Evolutionary conservation across 2,888 invertebrate species (phyloP), one percentile per base, ranked within the genome.

Genomic region (Pycnomerus fuliginosus): DNA sequence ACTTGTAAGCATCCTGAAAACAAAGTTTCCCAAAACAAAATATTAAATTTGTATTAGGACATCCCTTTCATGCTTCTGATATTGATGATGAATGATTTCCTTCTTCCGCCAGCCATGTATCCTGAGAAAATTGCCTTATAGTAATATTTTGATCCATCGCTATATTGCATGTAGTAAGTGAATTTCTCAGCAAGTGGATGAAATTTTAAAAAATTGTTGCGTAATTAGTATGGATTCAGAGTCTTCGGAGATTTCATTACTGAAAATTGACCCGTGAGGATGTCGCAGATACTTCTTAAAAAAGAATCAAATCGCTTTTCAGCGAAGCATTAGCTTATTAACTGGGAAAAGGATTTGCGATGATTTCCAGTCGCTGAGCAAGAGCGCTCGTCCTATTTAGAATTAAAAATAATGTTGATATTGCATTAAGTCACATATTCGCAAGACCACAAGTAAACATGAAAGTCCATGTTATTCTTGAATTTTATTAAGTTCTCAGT

Each of bases 401-500:
- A n/a, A n/a, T n/a, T n/a, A n/a, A n/a, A n/a, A n/a, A n/a, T 8
- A 20, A 20, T 8, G 8, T 20, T 20, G 20, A 20, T 20, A 20
- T 8, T 20, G 5, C 20, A 20, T n/a, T n/a, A n/a, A n/a, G n/a
- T n/a, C n/a, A n/a, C n/a, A n/a, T n/a, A n/a, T n/a, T n/a, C n/a
- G n/a, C n/a, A n/a, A n/a, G 20, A 25, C 12, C 12, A 23, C 13
- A 24, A 41, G 34, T 41, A 32, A 41, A 46, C 46, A 41, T 44
- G 37, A 44, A 41, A 44, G 38, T 43, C 38, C 38, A 34, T 48
- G 31, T 31, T 31, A 39, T 27, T 37, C 44, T 48, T 42, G 29
- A 44, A 47, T 45, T 41, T 46, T 46, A 46, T 46, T 41, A 46
- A 46, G 41, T 41, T 46, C 41, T 16, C 37, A 41, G 32, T 46